Conservation (phyloP, 1,140 invertebrate species). For the Leucophenga varia region DNA sequence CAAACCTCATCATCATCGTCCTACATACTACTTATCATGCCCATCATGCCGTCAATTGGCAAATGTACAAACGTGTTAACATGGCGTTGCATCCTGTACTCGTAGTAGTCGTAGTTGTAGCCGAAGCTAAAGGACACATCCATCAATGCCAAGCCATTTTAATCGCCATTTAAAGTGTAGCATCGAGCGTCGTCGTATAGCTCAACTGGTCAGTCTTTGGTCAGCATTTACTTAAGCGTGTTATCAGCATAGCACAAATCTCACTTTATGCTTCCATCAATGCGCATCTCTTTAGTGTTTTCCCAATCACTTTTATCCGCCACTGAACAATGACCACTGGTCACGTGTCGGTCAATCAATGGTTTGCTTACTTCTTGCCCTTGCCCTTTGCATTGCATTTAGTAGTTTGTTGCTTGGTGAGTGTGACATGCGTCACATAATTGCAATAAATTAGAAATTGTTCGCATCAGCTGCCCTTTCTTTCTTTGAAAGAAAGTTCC, state of each 20-base stretch:
- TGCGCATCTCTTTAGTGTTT: constrained; percentile 47
- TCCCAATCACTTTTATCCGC: constrained; percentile 43
- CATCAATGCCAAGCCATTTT: constrained; percentile 54
- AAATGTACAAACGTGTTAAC: constrained; percentile 54
- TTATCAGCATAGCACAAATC: constrained; percentile 53
- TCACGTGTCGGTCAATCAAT: constrained; percentile 4
- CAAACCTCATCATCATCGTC: neutral
- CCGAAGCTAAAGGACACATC: constrained; percentile 52
- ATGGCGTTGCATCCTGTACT: constrained; percentile 42
- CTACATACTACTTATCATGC: constrained; percentile 25
- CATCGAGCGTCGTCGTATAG: neutral
- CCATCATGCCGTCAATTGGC: constrained; percentile 44
- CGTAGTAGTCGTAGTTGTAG: no score
- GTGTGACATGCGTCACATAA: constrained; percentile 53
- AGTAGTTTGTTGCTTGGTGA: constrained; percentile 23
- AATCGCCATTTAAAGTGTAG: constrained; percentile 55
- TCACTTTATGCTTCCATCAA: constrained; percentile 9
- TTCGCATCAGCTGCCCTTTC: no score
- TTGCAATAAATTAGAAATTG: constrained; percentile 56
- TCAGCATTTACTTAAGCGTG: constrained; percentile 51
- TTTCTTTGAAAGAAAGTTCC: no score
- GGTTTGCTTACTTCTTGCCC: no score
- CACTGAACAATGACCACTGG: constrained; percentile 17
- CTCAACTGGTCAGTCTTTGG: constrained; percentile 1
- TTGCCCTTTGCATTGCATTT: constrained; percentile 2